phyloP scores from a whole-genome alignment of 2,113 vertebrate genomes.

The Scomber scombrus region DNA sequence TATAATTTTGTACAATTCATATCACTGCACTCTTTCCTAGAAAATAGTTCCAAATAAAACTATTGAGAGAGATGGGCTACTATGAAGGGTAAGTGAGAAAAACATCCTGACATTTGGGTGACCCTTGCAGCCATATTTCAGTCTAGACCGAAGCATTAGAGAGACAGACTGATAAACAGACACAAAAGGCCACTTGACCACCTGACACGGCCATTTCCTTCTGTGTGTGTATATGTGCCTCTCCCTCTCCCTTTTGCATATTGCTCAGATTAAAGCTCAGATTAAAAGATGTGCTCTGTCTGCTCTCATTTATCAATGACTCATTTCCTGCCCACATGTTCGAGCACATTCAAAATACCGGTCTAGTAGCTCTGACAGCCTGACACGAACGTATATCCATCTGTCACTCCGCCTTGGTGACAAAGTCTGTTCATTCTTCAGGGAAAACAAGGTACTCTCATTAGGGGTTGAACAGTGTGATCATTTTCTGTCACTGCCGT shows the following conservation, averaged over 20 bases:
- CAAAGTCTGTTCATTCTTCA: slow-evolving; percentile 13
- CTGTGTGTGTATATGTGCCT: neutral
- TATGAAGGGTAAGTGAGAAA: too few relatives aligned
- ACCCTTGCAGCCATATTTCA: too few relatives aligned
- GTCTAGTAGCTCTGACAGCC: slow-evolving; percentile 7
- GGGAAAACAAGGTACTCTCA: slow-evolving; percentile 45
- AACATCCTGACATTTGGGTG: too few relatives aligned
- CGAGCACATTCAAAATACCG: slow-evolving; percentile 12
- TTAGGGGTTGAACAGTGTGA: slow-evolving; percentile 41
- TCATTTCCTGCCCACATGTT: slow-evolving; percentile 17
- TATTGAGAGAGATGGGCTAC: too few relatives aligned
- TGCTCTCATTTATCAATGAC: slow-evolving; percentile 6
- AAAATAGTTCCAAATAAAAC: too few relatives aligned
- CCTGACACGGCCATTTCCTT: too few relatives aligned
- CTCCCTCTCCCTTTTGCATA: neutral
- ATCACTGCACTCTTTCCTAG: too few relatives aligned
- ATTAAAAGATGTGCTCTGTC: slow-evolving; percentile 6
- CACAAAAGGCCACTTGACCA: too few relatives aligned
- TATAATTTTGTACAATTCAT: too few relatives aligned
- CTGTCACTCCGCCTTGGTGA: neutral
- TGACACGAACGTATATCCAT: slow-evolving; percentile 9
- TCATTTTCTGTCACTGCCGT: slow-evolving; percentile 41
- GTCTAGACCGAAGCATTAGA: too few relatives aligned
- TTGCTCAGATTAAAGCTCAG: neutral
- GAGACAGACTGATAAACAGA: too few relatives aligned